phyloP scores from a whole-genome alignment of 1,140 invertebrate species.

The Eumaeus atala region DNA sequence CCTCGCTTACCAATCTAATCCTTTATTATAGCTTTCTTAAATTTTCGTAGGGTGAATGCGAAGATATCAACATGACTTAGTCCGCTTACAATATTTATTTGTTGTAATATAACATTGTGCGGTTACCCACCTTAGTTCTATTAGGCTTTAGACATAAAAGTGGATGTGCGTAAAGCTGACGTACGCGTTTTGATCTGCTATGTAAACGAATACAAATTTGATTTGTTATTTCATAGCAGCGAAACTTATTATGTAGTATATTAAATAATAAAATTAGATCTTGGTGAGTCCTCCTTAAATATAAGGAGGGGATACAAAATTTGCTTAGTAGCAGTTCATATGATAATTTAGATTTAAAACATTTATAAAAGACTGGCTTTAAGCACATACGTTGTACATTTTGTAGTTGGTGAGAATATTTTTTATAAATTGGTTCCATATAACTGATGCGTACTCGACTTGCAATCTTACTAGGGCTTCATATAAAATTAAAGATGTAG shows the following conservation, averaged over 20 bases:
- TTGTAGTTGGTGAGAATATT: constrained; percentile 22
- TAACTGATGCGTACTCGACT: constrained; percentile 25
- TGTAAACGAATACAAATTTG: constrained; percentile 4
- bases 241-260: constrained; percentile 11
- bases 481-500: constrained; percentile 5
- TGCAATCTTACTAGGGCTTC: constrained; percentile 13
- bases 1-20: no score
- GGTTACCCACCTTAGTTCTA: no score
- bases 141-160: constrained; percentile 5
- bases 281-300: constrained; percentile 5
- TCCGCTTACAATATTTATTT: no score
- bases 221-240: constrained; percentile 8
- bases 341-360: constrained; percentile 9
- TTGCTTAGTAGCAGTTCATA: constrained; percentile 1
- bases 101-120: no score
- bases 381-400: constrained; percentile 21
- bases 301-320: not conserved
- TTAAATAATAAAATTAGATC: constrained; percentile 13
- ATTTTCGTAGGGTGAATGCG: no score
- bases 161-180: constrained; percentile 1
- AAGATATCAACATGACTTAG: no score
- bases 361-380: constrained; percentile 17
- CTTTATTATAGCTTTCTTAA: no score
- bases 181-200: constrained; percentile 1
- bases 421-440: constrained; percentile 29